phyloP scores from a whole-genome alignment of 2,888 invertebrate species.

The Aporophyla lueneburgensis region DNA sequence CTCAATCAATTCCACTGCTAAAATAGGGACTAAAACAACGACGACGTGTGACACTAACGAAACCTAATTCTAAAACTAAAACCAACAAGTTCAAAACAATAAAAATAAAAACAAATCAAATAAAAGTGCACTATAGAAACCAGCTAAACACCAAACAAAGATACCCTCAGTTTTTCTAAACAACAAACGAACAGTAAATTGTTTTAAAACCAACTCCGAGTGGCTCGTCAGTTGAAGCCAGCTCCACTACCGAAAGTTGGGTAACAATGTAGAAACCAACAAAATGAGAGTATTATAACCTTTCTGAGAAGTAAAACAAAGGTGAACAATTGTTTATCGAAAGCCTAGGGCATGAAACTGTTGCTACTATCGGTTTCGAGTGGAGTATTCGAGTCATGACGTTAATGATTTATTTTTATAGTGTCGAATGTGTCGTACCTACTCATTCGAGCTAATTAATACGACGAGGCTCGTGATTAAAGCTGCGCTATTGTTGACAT shows the following conservation, averaged over 20 bases:
- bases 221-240: conserved; percentile 69
- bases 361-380: conserved; percentile 52
- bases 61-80: conserved; percentile 15
- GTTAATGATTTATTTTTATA: background rate
- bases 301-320: conserved; percentile 74
- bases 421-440: background rate
- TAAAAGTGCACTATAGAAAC: conserved; percentile 45
- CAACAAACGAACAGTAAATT: conserved; percentile 65
- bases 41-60: background rate
- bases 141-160: conserved; percentile 55
- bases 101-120: conserved; percentile 22
- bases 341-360: conserved; percentile 69
- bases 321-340: conserved; percentile 76
- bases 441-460: no score
- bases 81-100: conserved; percentile 19
- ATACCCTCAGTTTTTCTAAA: conserved; percentile 58
- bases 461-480: background rate
- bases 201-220: conserved; percentile 64
- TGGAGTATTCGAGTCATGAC: conserved; percentile 5
- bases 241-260: conserved; percentile 70
- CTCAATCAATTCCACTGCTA: background rate
- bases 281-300: conserved; percentile 78
- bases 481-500: background rate
- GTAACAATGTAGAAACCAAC: conserved; percentile 77
- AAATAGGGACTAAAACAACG: background rate